These are phyloP conservation scores for Nematopogon swammerdamellus DNA, from an alignment of 2,888 invertebrate species.

Conservation along the genomic window DNA sequence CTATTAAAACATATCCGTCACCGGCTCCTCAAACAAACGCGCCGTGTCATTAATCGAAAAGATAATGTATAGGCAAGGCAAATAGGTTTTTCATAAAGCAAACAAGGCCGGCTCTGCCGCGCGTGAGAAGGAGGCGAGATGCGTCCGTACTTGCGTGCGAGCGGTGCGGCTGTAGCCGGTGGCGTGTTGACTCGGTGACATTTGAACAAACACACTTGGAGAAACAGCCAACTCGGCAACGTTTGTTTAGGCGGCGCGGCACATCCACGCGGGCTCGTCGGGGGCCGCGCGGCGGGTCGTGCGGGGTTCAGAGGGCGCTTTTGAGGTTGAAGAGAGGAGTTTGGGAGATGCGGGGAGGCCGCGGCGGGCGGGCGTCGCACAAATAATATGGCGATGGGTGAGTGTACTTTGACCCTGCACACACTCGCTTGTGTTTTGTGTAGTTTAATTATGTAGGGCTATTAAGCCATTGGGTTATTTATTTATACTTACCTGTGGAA, in stretches of 20 bases:
- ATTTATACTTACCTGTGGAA: too few relatives aligned
- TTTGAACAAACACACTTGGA: neutral
- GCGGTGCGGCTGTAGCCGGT: neutral
- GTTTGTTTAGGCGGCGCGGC: neutral
- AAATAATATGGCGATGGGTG: too few relatives aligned
- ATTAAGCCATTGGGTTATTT: too few relatives aligned
- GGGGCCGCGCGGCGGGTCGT: too few relatives aligned
- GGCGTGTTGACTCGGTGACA: neutral
- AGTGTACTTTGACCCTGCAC: too few relatives aligned
- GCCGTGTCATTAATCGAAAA: neutral
- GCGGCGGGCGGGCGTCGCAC: too few relatives aligned
- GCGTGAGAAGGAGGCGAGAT: neutral
- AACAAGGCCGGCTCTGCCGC: neutral
- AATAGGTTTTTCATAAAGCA: neutral
- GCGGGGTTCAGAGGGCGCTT: too few relatives aligned
- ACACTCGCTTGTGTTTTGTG: too few relatives aligned
- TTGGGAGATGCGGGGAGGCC: too few relatives aligned
- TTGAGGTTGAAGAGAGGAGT: too few relatives aligned
- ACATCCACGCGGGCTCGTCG: neutral
- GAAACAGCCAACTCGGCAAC: neutral
- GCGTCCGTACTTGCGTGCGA: neutral
- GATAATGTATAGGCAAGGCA: neutral
- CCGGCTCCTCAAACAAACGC: neutral
- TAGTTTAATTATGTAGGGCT: too few relatives aligned
- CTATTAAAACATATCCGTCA: neutral